Conservation (phyloP, 2,888 invertebrate species). For the Tetramorium bicarinatum region DNA sequence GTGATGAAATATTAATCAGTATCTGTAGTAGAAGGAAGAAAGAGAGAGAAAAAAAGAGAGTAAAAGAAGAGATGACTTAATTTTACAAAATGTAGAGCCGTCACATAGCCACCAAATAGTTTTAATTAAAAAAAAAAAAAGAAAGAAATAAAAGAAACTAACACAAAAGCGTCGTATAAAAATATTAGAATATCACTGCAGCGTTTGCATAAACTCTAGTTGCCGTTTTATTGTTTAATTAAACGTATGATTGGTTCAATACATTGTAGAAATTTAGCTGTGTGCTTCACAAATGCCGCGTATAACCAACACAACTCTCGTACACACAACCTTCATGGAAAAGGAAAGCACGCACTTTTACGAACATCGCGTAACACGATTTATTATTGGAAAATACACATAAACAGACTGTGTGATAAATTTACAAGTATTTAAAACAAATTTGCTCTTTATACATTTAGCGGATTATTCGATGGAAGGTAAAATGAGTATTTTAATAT, state of each 20-base stretch:
- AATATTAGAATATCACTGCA: slow-evolving; percentile 1
- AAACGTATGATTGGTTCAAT: slow-evolving; percentile 4
- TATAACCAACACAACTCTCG: background rate
- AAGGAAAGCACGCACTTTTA: slow-evolving; percentile 12
- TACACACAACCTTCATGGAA: background rate
- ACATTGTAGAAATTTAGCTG: background rate
- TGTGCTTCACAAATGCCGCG: background rate
- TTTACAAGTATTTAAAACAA: slow-evolving; percentile 38
- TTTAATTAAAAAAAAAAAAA: slow-evolving; percentile 6
- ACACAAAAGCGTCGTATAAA: background rate
- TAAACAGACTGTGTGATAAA: background rate
- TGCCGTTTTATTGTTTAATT: slow-evolving; percentile 11
- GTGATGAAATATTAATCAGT: slow-evolving; percentile 37
- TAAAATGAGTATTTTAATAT: slow-evolving; percentile 30
- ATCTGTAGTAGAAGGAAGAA: background rate
- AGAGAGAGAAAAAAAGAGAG: background rate
- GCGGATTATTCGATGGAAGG: slow-evolving; percentile 20
- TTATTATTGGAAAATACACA: slow-evolving; percentile 27
- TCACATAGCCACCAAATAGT: background rate
- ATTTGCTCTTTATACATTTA: slow-evolving; percentile 29
- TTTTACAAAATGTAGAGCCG: background rate
- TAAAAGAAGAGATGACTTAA: background rate
- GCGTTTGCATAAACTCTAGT: background rate
- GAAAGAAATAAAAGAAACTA: background rate
- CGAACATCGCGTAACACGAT: slow-evolving; percentile 1